A percentile compares a stretch with the other conserved stretches of the same genome.
Conservation (phyloP, 2,888 invertebrate species). For the Epinotia ramella region DNA sequence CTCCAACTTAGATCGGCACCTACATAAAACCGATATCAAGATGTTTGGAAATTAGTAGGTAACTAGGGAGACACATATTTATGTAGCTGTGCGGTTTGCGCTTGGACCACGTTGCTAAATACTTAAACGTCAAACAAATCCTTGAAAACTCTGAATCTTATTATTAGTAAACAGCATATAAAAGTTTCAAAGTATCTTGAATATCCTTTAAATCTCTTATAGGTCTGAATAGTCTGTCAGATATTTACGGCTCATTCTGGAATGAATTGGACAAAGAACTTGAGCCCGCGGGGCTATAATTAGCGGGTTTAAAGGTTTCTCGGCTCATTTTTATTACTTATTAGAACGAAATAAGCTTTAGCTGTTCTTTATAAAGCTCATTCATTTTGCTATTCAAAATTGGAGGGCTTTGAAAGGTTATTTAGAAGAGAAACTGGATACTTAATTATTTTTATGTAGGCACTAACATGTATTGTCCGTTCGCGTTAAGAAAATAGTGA, state of each 20-base stretch:
- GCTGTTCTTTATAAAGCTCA: not conserved
- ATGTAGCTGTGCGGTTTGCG: too few species aligned
- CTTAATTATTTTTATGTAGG: too few species aligned
- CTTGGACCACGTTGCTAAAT: too few species aligned
- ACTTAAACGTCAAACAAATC: not conserved
- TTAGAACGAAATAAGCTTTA: conserved; percentile 15
- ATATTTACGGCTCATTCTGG: conserved; percentile 26
- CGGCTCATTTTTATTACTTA: conserved; percentile 10
- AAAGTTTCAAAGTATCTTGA: not conserved
- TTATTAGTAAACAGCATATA: not conserved
- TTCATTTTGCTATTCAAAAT: not conserved
- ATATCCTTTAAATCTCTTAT: not conserved
- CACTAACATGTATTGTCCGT: too few species aligned
- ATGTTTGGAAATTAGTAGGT: too few species aligned
- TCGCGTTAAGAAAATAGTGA: too few species aligned
- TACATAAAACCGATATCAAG: too few species aligned
- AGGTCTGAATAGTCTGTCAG: conserved; percentile 17
- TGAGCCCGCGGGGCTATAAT: conserved; percentile 11
- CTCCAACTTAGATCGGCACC: too few species aligned
- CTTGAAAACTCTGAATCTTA: not conserved
- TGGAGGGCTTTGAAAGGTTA: not conserved
- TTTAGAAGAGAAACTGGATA: not conserved
- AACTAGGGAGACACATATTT: too few species aligned
- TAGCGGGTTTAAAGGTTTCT: conserved; percentile 25
- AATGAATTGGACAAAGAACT: conserved; percentile 26